Conservation (phyloP, 64 coral and sea anemone genomes). For the Montipora sp. region DNA sequence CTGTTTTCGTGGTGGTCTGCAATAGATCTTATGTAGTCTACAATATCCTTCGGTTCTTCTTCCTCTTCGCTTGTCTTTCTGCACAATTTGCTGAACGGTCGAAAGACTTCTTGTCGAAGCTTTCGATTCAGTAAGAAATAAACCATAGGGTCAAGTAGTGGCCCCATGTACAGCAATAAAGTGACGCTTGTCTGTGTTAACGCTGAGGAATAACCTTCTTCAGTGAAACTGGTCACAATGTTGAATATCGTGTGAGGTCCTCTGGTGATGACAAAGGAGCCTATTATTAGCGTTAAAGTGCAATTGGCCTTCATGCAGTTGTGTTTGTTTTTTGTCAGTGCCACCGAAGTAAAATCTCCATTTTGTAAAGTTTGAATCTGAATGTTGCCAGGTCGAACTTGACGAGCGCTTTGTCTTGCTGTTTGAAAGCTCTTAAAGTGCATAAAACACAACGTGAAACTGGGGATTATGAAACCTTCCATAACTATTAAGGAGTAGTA, state of each 20-base stretch:
- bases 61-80: constrained; percentile 50
- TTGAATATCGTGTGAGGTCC: constrained; percentile 61
- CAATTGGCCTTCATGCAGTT: constrained; percentile 54
- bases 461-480: constrained; percentile 70
- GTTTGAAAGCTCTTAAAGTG: constrained; percentile 90
- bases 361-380: constrained; percentile 72
- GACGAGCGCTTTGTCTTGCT: constrained; percentile 70
- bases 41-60: constrained; percentile 89
- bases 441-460: constrained; percentile 77
- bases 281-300: constrained; percentile 76
- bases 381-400: constrained; percentile 83
- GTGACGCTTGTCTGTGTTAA: constrained; percentile 24
- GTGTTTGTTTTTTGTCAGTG: constrained; percentile 24
- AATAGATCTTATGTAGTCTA: constrained; percentile 84
- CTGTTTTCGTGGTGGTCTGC: constrained; percentile 44
- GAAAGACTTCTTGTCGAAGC: constrained; percentile 74
- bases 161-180: constrained; percentile 55
- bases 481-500: constrained; percentile 77
- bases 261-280: constrained; percentile 70
- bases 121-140: constrained; percentile 80
- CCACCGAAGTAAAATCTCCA: constrained; percentile 80
- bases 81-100: constrained; percentile 16
- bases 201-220: constrained; percentile 60
- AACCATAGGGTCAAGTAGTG: constrained; percentile 57
- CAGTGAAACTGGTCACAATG: constrained; percentile 52